These are phyloP conservation scores for Brachionus plicatilis DNA, from an alignment of 1,140 invertebrate species.

Conservation along the genomic window DNA sequence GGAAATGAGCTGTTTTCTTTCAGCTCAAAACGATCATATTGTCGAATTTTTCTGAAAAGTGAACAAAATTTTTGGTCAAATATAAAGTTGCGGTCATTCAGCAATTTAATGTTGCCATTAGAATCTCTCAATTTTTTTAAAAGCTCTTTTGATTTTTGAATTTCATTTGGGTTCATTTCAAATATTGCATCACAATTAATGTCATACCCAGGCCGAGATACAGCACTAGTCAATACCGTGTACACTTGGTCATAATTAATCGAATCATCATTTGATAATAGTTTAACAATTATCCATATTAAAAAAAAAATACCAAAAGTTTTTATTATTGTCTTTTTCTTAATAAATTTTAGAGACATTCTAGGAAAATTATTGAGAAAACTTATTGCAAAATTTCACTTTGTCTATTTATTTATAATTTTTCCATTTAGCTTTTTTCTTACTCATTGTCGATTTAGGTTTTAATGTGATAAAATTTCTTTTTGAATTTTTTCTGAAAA, in stretches of 20 bases:
- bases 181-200: conserved; percentile 40
- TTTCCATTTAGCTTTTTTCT: no score
- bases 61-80: background rate
- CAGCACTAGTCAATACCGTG: background rate
- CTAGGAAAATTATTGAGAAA: no score
- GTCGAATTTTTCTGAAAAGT: background rate
- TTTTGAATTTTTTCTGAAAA: no score
- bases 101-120: background rate
- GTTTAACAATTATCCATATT: background rate
- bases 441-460: no score
- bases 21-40: background rate
- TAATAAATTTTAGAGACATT: background rate
- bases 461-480: no score
- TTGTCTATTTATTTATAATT: no score
- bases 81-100: conserved; percentile 24
- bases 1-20: conserved; percentile 1
- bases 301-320: background rate
- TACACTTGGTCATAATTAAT: background rate
- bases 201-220: background rate
- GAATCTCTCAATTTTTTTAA: background rate
- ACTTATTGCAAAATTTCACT: no score
- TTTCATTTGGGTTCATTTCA: conserved; percentile 30
- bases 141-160: background rate
- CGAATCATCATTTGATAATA: background rate
- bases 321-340: background rate